These are phyloP conservation scores for Echinometra lucunter DNA, from an alignment of 53 echinoderm and acorn worm species.

Conservation along the genomic window DNA sequence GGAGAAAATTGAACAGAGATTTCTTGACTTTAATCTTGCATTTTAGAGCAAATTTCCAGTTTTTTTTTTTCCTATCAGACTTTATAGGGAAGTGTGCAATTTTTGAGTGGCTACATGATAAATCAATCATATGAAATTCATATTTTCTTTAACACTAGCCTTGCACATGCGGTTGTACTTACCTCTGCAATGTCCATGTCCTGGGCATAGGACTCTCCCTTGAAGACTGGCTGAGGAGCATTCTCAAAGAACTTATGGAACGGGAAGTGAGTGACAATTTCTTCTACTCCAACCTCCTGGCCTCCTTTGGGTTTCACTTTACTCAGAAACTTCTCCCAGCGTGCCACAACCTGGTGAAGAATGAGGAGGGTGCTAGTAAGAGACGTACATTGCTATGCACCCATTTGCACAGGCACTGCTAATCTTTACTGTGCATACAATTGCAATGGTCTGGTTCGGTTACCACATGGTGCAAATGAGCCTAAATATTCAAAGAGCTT, in stretches of 20 bases:
- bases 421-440: not conserved
- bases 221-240: slow-evolving; percentile 98
- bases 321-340: slow-evolving; percentile 99
- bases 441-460: not conserved
- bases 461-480: not conserved
- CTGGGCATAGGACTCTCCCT: slow-evolving; percentile 82
- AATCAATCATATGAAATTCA: too few species aligned
- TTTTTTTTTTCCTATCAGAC: too few species aligned
- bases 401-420: not conserved
- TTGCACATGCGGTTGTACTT: not conserved
- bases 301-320: slow-evolving; percentile 77
- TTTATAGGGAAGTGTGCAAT: too few species aligned
- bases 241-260: slow-evolving; percentile 98
- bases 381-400: not conserved
- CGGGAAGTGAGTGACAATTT: slow-evolving; percentile 84
- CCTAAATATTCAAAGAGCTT: not conserved
- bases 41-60: too few species aligned
- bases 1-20: too few species aligned
- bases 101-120: too few species aligned
- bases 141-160: too few species aligned
- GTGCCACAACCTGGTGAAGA: slow-evolving; percentile 83
- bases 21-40: too few species aligned
- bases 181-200: slow-evolving; percentile 99
- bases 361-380: not conserved
- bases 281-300: slow-evolving; percentile 67